These are phyloP conservation scores for Torymus texanus DNA, from an alignment of 2,888 invertebrate genomes.

Conservation along the genomic window DNA sequence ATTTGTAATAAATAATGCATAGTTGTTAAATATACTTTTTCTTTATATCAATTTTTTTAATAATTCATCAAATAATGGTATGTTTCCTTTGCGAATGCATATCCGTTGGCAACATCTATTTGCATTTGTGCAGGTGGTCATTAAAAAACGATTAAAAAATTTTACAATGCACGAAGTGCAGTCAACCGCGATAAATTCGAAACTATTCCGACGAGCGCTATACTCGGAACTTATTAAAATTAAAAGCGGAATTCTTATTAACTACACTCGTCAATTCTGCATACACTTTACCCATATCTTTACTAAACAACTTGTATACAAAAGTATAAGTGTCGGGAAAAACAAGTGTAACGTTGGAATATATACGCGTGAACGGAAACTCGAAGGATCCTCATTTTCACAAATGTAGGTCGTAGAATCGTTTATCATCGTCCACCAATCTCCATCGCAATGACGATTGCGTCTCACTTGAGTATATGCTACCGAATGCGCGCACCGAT, in stretches of 20 bases:
- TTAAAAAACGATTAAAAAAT: constrained; percentile 26
- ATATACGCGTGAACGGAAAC: too few relatives aligned
- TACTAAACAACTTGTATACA: neutral
- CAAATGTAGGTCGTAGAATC: constrained; percentile 26
- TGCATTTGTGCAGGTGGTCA: constrained; percentile 6
- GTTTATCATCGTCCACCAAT: constrained; percentile 27
- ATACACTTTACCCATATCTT: constrained; percentile 10
- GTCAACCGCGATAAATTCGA: constrained; percentile 25
- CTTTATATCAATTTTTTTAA: too few relatives aligned
- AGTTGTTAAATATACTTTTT: too few relatives aligned
- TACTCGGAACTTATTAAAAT: constrained; percentile 39
- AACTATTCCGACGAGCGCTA: constrained; percentile 6
- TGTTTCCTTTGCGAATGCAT: neutral
- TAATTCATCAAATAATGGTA: too few relatives aligned
- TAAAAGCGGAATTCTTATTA: constrained; percentile 17
- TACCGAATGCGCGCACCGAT: constrained; percentile 3
- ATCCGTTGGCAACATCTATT: neutral
- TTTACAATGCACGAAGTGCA: constrained; percentile 23
- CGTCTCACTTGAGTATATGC: neutral
- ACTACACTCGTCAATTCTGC: neutral
- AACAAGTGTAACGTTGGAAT: constrained; percentile 1
- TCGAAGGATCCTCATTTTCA: neutral
- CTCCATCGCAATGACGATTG: constrained; percentile 28
- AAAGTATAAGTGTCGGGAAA: neutral
- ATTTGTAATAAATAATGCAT: too few relatives aligned